These are phyloP conservation scores for Gonatopus flavifemur DNA, from an alignment of 1,140 invertebrate species.

Conservation along the genomic window DNA sequence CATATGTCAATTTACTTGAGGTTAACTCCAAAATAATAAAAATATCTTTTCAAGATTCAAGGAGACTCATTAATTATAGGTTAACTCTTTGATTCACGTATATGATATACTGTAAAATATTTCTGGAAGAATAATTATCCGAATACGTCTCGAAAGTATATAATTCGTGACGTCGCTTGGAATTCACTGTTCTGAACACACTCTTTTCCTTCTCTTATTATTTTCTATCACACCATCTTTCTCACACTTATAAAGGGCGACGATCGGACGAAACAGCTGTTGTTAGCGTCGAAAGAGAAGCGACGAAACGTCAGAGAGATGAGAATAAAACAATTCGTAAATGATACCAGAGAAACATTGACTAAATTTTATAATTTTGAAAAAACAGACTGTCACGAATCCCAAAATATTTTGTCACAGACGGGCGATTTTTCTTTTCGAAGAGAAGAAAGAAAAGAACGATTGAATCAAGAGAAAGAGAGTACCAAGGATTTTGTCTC, in stretches of 20 bases:
- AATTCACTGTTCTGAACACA: conserved; percentile 15
- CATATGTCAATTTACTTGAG: too few relatives aligned
- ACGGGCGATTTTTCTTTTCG: not conserved
- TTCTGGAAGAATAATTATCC: not conserved
- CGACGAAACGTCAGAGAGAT: conserved; percentile 35
- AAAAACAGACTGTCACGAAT: not conserved
- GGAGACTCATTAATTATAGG: too few relatives aligned
- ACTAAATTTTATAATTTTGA: too few relatives aligned
- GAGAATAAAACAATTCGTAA: conserved; percentile 2
- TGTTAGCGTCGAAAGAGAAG: conserved; percentile 36
- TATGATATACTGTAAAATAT: not conserved
- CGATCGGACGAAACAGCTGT: conserved; percentile 47
- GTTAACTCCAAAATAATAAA: too few relatives aligned
- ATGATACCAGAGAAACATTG: not conserved
- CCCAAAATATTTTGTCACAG: not conserved
- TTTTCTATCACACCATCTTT: conserved; percentile 1
- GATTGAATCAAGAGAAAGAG: conserved; percentile 11
- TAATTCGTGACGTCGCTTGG: not conserved
- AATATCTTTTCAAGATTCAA: too few relatives aligned
- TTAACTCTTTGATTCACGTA: too few relatives aligned
- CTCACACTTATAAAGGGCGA: conserved; percentile 24
- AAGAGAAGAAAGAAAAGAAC: not conserved
- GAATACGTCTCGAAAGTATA: not conserved
- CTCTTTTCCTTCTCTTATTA: conserved; percentile 10
- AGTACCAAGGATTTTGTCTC: conserved; percentile 15